A percentile compares a stretch with the other conserved stretches of the same genome.
Evolutionary conservation across 2,888 invertebrate species (phyloP).

Genomic region (Erannis defoliaria): DNA sequence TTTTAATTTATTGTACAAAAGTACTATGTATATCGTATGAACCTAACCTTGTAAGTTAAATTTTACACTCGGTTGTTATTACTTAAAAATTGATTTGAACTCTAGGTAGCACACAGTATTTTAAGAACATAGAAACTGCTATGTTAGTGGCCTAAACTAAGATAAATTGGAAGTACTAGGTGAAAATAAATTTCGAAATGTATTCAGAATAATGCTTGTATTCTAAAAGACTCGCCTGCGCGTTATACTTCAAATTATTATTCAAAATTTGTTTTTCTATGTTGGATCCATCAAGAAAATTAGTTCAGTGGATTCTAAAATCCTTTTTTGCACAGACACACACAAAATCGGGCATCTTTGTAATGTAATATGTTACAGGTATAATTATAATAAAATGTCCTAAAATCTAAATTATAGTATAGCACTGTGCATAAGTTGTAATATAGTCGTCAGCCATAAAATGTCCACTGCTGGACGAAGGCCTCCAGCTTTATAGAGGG

Average conservation of each 20-base stretch:
- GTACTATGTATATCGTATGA: slow-evolving; percentile 13
- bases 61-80: slow-evolving; percentile 21
- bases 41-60: slow-evolving; percentile 25
- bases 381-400: slow-evolving; percentile 1
- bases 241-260: neutral
- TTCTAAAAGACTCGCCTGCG: neutral
- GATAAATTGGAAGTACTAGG: slow-evolving; percentile 3
- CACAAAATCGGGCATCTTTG: slow-evolving; percentile 1
- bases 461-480: too few species aligned
- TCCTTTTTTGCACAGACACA: neutral
- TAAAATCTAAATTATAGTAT: slow-evolving; percentile 18
- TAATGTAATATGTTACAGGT: slow-evolving; percentile 12
- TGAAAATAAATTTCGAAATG: slow-evolving; percentile 10
- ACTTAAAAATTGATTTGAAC: slow-evolving; percentile 17
- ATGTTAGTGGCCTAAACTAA: slow-evolving; percentile 33
- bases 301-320: neutral
- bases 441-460: too few species aligned
- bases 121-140: slow-evolving; percentile 34
- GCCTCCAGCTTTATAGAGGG: too few species aligned
- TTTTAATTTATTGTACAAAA: slow-evolving; percentile 39
- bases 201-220: slow-evolving; percentile 6
- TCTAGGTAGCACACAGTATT: slow-evolving; percentile 42
- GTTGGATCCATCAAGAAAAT: neutral
- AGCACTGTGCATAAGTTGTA: slow-evolving; percentile 23
- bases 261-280: neutral